Evolutionary conservation across 2,113 vertebrate genomes (phyloP), one percentile per base, ranked within the genome.

Genomic region (Cyrtonyx montezumae): DNA sequence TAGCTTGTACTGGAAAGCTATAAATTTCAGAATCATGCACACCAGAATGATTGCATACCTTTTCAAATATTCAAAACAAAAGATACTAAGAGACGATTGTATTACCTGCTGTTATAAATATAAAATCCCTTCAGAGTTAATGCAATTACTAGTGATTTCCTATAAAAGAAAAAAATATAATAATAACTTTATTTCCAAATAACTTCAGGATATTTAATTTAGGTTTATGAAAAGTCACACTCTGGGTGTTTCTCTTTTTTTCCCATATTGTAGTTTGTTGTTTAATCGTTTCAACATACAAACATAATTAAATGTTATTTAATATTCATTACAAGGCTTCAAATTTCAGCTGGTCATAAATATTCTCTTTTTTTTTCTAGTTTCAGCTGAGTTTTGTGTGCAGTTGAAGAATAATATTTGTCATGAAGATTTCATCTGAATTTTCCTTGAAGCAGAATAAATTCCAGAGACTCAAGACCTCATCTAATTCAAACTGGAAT

Each of bases 11-110:
- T 77, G 91, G 69, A 90, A 96, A 96, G 43, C 86, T 88, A 90
- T 96, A 97, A 77, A 96, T 96, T 96, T 90, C 73, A 91, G 51
- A 84, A 70, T 63, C 85, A 94, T 93, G 87, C 78, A 70, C 62
- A 71, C 58, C 88, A 96, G 88, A 23, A 80, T 87, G 87, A 91
- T 83, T 94, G 88, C 49, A 9, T 63, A 89, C 95, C 78, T 96
- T 45, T 81, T 97, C 37, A 88, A 93, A 76, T 96, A 93, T 90
- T 94, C 82, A 81, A 93, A 90, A 77, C 36, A 94, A 89, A 95
- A 96, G 40, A 79, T 89, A 86, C 89, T 91, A 61, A 87, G 84
- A 93, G 83, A 84, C 51, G 93, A 82, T 94, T 93, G 79, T 80
- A 75, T 94, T 94, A 94, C 95, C 79, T 94, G 86, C 51, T 71